Evolutionary conservation across 2,888 invertebrate species (phyloP), one percentile per base, ranked within the genome.

Genomic region (Chymomyza procnemis): DNA sequence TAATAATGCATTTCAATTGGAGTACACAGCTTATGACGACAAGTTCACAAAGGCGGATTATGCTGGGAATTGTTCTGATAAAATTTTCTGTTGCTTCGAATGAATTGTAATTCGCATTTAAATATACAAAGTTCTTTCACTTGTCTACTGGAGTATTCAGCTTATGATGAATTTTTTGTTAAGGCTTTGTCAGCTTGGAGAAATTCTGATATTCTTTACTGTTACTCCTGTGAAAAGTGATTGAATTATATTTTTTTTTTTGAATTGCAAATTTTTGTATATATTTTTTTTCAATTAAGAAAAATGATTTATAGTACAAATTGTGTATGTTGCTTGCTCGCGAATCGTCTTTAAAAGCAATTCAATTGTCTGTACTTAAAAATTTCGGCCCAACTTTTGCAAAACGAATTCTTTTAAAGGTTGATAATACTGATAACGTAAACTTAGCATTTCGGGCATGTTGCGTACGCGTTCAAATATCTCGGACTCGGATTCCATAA

Each of bases 341-440:
- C 34, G 12, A 41, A 5, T 41, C 34, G 34, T 41, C 34, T 41
- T 41, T 2, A 41, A 41, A 12, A 41, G 34, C 34, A 41, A 41
- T 41, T 41, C 34, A 41, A 41, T 41, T 41, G 34, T 12, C 34
- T 41, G 2, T 12, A 12, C 3, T 21, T 54, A 54, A 54, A 18
- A 19, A 21, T 87, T 87, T 9, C 77, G 76, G 14, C 85, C 85
- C 26, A 90, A 63, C 67, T 88, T 89, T 16, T 84, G 77, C n/a
- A 88, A 66, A 46, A 90, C 74, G 64, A 87, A 90, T 60, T 96
- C 94, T 90, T 96, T 96, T 66, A 96, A 92, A 22, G 97, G 96
- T 84, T 95, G 94, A 91, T 97, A 97, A 91, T 96, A 96, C 86
- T 96, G 95, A 80, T 94, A 94, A 71, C 94, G 93, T 66, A 97